phyloP scores from a whole-genome alignment of 2,113 vertebrate genomes.

The Hucho hucho region DNA sequence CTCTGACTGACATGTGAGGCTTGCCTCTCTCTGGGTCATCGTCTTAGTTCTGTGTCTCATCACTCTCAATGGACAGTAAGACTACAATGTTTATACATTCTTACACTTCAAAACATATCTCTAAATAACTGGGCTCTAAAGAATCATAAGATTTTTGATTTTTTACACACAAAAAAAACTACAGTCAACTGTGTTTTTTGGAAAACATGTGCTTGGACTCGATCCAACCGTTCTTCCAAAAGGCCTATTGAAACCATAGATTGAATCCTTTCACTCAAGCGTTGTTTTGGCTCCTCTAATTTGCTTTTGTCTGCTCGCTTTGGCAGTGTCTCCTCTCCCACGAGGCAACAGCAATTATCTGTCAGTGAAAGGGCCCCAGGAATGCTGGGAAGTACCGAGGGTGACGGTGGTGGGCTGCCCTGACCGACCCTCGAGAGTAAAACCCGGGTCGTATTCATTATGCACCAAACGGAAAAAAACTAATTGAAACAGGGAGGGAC shows the following conservation, averaged over 20 bases:
- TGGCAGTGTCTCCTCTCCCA: conserved; percentile 61
- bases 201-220: conserved; percentile 40
- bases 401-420: conserved; percentile 15
- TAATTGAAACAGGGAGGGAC: too few species aligned
- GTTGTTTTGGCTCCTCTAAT: conserved; percentile 57
- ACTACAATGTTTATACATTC: neutral
- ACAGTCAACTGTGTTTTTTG: conserved; percentile 2
- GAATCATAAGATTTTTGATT: too few species aligned
- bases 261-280: conserved; percentile 50
- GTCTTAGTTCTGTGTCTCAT: neutral
- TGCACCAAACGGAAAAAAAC: too few species aligned
- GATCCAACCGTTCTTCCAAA: conserved; percentile 42
- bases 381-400: conserved; percentile 39
- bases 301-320: conserved; percentile 58
- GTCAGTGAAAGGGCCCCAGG: conserved; percentile 59
- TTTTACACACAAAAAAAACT: neutral
- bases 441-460: neutral
- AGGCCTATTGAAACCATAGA: conserved; percentile 57
- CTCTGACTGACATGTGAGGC: neutral
- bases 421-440: conserved; percentile 31
- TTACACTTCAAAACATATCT: neutral
- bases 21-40: conserved; percentile 1
- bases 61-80: neutral
- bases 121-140: neutral
- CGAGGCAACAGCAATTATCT: conserved; percentile 67